phyloP scores from a whole-genome alignment of 1,140 invertebrate genomes.

The Callitettix versicolor region DNA sequence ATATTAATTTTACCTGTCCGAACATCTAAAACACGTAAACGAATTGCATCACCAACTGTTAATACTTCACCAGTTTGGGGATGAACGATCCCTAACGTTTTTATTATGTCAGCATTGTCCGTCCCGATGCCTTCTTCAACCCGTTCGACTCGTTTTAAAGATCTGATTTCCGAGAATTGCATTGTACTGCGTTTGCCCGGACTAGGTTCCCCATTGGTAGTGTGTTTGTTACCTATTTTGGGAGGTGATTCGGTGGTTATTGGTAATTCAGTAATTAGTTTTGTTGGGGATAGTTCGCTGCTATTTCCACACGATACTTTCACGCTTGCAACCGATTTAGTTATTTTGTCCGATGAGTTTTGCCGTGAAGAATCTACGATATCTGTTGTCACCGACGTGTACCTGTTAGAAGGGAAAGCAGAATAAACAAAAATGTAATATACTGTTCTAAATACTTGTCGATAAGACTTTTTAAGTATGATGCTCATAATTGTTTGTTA shows the following conservation, averaged over 20 bases:
- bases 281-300: constrained; percentile 12
- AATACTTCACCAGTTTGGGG: constrained; percentile 71
- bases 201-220: constrained; percentile 17
- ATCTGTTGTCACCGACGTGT: no score
- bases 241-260: no score
- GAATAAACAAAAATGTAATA: no score
- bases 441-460: no score
- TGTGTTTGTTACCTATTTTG: constrained; percentile 5
- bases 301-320: constrained; percentile 8
- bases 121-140: constrained; percentile 52
- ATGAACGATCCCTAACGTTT: constrained; percentile 72
- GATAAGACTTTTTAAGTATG: no score
- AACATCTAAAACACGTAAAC: constrained; percentile 68
- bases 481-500: no score
- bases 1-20: constrained; percentile 54
- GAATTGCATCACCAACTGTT: constrained; percentile 74
- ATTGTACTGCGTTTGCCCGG: constrained; percentile 17
- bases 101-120: constrained; percentile 53
- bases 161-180: constrained; percentile 38
- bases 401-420: no score
- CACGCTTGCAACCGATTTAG: constrained; percentile 12
- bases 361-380: not conserved
- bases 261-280: no score
- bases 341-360: constrained; percentile 10
- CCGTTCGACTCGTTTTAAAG: constrained; percentile 56